Conservation (phyloP, 2,797 vertebrate genomes). For the Tokudaia tokunoshimensis region DNA sequence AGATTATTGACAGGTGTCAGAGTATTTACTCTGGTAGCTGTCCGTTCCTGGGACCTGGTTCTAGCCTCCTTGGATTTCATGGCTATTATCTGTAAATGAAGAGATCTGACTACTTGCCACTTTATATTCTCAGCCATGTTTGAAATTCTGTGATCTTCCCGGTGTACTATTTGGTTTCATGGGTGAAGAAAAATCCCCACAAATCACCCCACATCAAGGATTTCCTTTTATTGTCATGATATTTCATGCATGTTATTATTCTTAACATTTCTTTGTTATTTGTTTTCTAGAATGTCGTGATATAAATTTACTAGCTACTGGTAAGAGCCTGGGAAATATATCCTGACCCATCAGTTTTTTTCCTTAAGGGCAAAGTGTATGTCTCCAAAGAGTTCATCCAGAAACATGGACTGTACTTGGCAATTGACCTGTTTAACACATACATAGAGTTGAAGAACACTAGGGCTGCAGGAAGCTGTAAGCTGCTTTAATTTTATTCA, state of each 20-base stretch:
- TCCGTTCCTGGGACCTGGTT: background rate
- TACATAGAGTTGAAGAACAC: background rate
- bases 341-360: background rate
- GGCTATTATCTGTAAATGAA: conserved; percentile 1
- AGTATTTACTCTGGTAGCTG: background rate
- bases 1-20: background rate
- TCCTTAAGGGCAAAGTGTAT: background rate
- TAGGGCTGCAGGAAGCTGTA: background rate
- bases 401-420: background rate
- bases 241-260: background rate
- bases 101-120: background rate
- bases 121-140: background rate
- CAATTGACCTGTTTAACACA: conserved; percentile 1
- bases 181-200: background rate
- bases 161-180: background rate
- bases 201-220: background rate
- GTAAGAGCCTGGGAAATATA: conserved; percentile 18
- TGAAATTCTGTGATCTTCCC: conserved; percentile 27
- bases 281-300: conserved; percentile 4
- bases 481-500: conserved; percentile 57
- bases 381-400: conserved; percentile 28
- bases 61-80: background rate
- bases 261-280: conserved; percentile 2
- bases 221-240: conserved; percentile 1
- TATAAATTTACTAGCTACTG: background rate